These are phyloP conservation scores for Drosophila koepferae DNA, from an alignment of 2,888 invertebrate species.

Conservation along the genomic window DNA sequence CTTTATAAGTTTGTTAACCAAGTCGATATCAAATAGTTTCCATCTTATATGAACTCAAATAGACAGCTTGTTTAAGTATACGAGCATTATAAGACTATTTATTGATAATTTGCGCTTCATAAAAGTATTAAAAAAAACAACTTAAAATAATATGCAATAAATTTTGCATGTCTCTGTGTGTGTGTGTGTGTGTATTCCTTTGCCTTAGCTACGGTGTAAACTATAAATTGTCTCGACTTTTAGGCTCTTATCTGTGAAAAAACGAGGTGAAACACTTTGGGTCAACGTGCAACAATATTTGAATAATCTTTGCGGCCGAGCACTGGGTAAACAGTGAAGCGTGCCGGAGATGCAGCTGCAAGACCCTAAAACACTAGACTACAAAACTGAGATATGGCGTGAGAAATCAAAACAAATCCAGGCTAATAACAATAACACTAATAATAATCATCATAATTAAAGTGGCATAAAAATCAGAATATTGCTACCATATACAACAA, in stretches of 20 bases:
- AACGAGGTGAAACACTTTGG: slow-evolving; percentile 59
- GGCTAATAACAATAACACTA: slow-evolving; percentile 38
- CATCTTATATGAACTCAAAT: not conserved
- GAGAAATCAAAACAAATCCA: slow-evolving; percentile 43
- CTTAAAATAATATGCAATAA: slow-evolving; percentile 63
- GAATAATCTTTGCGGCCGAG: slow-evolving; percentile 62
- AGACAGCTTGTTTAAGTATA: not conserved
- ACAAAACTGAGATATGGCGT: slow-evolving; percentile 22
- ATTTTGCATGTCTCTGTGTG: slow-evolving; percentile 29
- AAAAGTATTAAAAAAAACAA: slow-evolving; percentile 55
- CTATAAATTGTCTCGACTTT: slow-evolving; percentile 66
- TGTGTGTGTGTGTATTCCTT: slow-evolving; percentile 17
- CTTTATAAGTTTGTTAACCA: not conserved
- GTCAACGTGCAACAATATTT: slow-evolving; percentile 78
- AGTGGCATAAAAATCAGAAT: slow-evolving; percentile 73
- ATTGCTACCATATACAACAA: slow-evolving; percentile 75
- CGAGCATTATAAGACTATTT: slow-evolving; percentile 23
- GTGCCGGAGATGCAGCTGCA: slow-evolving; percentile 37
- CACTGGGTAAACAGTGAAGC: slow-evolving; percentile 34
- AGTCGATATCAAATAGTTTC: not conserved
- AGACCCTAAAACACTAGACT: not conserved
- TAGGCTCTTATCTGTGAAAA: slow-evolving; percentile 57
- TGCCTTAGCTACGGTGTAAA: slow-evolving; percentile 46
- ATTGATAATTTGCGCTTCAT: slow-evolving; percentile 63
- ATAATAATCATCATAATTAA: slow-evolving; percentile 65